Percentiles rank a stretch among this genome's conserved stretches.
Evolutionary conservation across 1,140 invertebrate species (phyloP).

Genomic region (Cryptotermes secundus): DNA sequence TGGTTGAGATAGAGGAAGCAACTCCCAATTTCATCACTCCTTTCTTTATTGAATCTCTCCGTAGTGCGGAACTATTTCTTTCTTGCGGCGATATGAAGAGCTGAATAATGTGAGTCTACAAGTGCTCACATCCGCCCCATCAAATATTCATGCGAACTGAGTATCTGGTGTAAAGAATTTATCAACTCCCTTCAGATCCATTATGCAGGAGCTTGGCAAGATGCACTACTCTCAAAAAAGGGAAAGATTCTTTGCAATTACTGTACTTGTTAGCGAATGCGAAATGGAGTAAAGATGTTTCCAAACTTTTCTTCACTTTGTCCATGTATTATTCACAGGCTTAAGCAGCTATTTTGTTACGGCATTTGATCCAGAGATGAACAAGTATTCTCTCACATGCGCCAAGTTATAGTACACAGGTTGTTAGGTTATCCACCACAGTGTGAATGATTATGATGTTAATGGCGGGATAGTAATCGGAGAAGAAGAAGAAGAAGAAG

Average conservation of each 20-base stretch:
- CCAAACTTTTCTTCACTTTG: neutral
- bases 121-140: neutral
- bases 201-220: neutral
- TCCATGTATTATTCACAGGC: neutral
- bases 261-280: neutral
- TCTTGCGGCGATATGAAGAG: neutral
- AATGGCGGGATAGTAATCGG: no score
- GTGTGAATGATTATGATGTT: no score
- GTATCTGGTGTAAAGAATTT: slow-evolving; percentile 17
- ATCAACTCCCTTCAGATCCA: slow-evolving; percentile 15
- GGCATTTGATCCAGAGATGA: neutral
- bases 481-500: no score
- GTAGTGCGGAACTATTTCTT: neutral
- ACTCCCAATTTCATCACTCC: neutral
- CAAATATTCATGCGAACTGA: slow-evolving; percentile 19
- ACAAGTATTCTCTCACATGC: no score
- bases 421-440: no score
- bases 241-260: neutral
- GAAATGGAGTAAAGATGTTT: neutral
- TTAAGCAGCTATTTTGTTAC: neutral
- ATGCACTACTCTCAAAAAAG: neutral
- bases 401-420: no score
- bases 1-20: neutral
- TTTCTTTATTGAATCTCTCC: slow-evolving; percentile 3
- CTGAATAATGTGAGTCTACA: slow-evolving; percentile 4